These are phyloP conservation scores for Ceyx melanurus DNA, from an alignment of 2,113 vertebrate species.

Conservation along the genomic window DNA sequence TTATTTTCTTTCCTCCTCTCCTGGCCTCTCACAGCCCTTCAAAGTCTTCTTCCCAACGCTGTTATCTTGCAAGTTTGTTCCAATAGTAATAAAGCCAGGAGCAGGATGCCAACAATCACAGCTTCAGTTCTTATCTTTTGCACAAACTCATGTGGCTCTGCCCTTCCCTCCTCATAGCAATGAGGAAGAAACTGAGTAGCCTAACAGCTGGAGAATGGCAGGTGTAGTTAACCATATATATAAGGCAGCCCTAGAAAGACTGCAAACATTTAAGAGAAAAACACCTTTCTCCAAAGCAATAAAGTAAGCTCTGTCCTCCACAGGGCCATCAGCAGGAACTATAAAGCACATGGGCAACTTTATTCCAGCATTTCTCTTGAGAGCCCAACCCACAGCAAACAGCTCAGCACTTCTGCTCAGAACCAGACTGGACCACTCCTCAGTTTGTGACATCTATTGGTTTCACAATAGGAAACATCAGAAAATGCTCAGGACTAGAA, in stretches of 20 bases:
- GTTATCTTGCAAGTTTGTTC: neutral
- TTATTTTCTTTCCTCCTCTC: neutral
- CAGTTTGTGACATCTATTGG: neutral
- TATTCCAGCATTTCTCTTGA: neutral
- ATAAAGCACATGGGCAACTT: neutral
- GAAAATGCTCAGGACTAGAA: neutral
- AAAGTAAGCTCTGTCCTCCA: neutral
- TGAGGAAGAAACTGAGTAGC: neutral
- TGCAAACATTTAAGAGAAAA: neutral
- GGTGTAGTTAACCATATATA: neutral
- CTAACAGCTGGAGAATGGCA: neutral
- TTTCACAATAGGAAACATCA: neutral
- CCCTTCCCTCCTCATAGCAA: neutral
- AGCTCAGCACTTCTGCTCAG: neutral
- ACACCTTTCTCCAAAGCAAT: neutral
- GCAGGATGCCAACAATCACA: neutral
- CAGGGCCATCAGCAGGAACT: neutral
- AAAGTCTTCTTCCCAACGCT: neutral
- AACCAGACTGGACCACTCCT: neutral
- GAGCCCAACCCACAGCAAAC: neutral
- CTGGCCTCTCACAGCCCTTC: neutral
- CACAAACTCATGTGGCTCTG: neutral
- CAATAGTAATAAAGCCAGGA: neutral
- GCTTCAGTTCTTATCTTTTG: neutral
- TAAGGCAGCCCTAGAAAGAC: neutral